Evolutionary conservation across 1,140 invertebrate genomes (phyloP).

Genomic region (Coenobita brevimanus): DNA sequence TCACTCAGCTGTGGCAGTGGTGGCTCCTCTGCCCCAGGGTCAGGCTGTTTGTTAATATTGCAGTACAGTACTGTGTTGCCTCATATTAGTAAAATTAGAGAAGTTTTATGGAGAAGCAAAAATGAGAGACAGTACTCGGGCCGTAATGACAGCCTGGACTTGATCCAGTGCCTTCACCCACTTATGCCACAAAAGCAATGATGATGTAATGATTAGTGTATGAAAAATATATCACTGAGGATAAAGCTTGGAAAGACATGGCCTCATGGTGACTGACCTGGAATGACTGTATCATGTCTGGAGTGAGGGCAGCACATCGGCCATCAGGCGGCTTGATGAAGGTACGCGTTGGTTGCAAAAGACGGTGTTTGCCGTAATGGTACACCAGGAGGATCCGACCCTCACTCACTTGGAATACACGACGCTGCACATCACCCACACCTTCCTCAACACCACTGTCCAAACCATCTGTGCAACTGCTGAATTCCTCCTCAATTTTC

Average conservation of each 20-base stretch:
- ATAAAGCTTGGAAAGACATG: too few species aligned
- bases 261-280: slow-evolving; percentile 39
- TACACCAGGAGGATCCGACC: slow-evolving; percentile 42
- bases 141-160: too few species aligned
- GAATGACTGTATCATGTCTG: slow-evolving; percentile 44
- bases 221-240: too few species aligned
- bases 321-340: slow-evolving; percentile 41
- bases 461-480: background rate
- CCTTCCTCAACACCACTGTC: background rate
- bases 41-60: too few species aligned
- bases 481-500: too few species aligned
- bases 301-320: slow-evolving; percentile 12
- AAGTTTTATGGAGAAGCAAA: too few species aligned
- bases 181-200: too few species aligned
- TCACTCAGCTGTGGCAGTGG: slow-evolving; percentile 45
- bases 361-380: slow-evolving; percentile 53
- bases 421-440: slow-evolving; percentile 16
- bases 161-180: too few species aligned
- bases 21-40: slow-evolving; percentile 28
- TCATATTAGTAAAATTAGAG: too few species aligned
- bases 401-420: slow-evolving; percentile 36
- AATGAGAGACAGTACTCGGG: too few species aligned
- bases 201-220: too few species aligned
- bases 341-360: slow-evolving; percentile 47
- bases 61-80: too few species aligned